Evolutionary conservation across 2,113 vertebrate genomes (phyloP).

Genomic region (Cyrtonyx montezumae): DNA sequence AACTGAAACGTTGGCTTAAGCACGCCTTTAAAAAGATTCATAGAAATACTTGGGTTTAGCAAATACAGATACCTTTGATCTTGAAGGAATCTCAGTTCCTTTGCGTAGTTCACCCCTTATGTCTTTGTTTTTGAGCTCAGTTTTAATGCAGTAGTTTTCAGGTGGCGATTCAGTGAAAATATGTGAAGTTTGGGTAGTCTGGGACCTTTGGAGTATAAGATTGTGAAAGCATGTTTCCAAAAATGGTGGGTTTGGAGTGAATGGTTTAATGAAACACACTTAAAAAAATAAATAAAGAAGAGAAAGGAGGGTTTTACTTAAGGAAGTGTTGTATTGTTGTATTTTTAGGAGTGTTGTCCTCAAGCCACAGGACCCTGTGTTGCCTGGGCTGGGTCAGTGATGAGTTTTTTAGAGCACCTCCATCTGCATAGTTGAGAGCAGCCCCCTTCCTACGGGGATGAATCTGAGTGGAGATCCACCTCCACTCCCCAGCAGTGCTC

Average conservation of each 20-base stretch:
- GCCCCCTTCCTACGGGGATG: neutral
- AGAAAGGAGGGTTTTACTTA: too few relatives aligned
- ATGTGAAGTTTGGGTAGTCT: neutral
- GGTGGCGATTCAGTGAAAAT: neutral
- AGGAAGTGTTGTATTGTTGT: neutral
- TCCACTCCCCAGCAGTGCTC: neutral
- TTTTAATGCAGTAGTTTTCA: neutral
- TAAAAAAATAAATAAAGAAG: neutral
- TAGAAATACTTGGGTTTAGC: neutral
- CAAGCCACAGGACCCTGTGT: neutral
- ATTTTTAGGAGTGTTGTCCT: neutral
- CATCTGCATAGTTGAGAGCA: neutral
- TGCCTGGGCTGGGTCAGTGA: neutral
- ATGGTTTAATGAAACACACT: neutral
- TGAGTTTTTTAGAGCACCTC: neutral
- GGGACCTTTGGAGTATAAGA: neutral
- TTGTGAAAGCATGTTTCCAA: constrained; percentile 13
- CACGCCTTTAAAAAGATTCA: neutral
- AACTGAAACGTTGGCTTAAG: neutral
- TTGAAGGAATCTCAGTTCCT: neutral
- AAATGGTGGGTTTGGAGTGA: neutral
- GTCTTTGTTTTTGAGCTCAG: neutral
- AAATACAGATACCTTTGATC: neutral
- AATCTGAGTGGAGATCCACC: neutral
- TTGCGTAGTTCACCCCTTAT: neutral